Evolutionary conservation across 1,140 invertebrate species (phyloP).

Genomic region (Pachypsylla venusta): DNA sequence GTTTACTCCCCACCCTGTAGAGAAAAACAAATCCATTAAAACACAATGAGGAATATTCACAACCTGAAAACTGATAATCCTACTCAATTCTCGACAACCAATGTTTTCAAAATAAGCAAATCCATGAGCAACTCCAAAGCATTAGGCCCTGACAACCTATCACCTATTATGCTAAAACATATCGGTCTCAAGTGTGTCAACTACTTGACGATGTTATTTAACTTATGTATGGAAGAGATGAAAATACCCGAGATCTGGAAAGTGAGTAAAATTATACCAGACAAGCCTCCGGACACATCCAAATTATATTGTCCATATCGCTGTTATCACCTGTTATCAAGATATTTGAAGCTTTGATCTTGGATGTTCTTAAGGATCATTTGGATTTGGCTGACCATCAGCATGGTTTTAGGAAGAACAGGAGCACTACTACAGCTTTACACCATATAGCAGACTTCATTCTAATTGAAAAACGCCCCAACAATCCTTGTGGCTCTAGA

Average conservation of each 20-base stretch:
- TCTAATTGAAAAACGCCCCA: slow-evolving; percentile 2
- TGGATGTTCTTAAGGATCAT: neutral
- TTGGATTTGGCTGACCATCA: slow-evolving; percentile 4
- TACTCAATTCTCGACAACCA: neutral
- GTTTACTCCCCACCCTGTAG: neutral
- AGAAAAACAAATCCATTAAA: neutral
- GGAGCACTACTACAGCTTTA: slow-evolving; percentile 3
- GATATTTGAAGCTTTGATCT: neutral
- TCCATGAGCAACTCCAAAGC: neutral
- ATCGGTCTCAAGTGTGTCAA: neutral
- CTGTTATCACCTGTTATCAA: neutral
- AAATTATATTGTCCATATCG: neutral
- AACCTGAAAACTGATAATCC: neutral
- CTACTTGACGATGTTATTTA: neutral
- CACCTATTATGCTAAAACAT: slow-evolving; percentile 1
- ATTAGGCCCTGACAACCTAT: neutral
- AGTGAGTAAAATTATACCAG: neutral
- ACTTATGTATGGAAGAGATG: neutral
- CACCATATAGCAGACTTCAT: slow-evolving; percentile 8
- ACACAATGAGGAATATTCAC: slow-evolving; percentile 1
- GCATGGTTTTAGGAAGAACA: slow-evolving; percentile 10
- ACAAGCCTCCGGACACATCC: neutral
- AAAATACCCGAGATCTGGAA: neutral
- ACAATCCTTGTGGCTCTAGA: neutral
- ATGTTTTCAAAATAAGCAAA: neutral